These are phyloP conservation scores for Tauraco erythrolophus DNA, from an alignment of 2,113 vertebrate genomes.

Conservation along the genomic window DNA sequence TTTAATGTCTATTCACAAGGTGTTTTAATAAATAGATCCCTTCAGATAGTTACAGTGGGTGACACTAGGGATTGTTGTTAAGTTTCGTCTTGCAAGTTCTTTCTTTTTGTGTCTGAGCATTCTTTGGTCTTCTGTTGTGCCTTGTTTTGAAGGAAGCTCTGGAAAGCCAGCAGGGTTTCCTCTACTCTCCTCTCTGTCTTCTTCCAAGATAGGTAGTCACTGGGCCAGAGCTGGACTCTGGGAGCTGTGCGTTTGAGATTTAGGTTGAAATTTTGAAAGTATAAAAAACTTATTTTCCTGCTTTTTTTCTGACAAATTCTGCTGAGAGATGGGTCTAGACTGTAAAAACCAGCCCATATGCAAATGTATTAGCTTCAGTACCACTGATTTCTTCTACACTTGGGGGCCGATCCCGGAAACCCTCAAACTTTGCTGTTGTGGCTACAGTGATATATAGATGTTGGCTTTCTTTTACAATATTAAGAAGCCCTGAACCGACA, in stretches of 20 bases:
- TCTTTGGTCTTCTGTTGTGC: not conserved
- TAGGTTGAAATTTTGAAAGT: not conserved
- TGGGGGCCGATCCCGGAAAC: not conserved
- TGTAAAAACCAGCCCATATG: not conserved
- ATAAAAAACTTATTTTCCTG: not conserved
- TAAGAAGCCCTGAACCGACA: not conserved
- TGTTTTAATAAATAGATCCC: not conserved
- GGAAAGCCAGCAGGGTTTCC: not conserved
- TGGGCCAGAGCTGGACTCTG: not conserved
- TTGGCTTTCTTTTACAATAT: not conserved
- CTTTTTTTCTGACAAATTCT: not conserved
- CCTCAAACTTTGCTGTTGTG: not conserved
- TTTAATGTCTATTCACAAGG: not conserved
- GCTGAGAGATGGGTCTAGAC: not conserved
- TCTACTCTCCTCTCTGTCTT: not conserved
- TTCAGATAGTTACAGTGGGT: not conserved
- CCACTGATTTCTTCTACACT: accelerated
- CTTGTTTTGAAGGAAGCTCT: not conserved
- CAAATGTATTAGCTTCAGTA: not conserved
- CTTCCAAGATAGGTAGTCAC: not conserved
- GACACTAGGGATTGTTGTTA: not conserved
- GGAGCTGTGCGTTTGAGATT: not conserved
- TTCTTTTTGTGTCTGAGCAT: not conserved
- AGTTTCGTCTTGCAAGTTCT: not conserved
- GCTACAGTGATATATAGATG: not conserved